Evolutionary conservation across 2,797 vertebrate species (phyloP).

Genomic region (Gobio occitaniae): DNA sequence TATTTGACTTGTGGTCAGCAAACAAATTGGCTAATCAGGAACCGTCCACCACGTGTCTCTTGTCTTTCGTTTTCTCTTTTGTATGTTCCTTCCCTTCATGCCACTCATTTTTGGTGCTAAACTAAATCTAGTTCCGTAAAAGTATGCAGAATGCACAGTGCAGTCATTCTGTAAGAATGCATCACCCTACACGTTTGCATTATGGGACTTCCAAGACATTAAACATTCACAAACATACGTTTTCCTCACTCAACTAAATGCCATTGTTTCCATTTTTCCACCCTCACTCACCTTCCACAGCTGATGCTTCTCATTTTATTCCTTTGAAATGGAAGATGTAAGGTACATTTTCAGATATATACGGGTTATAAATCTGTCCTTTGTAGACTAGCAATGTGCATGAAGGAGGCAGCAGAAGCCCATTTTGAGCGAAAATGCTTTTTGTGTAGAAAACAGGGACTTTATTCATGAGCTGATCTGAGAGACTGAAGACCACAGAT

Average conservation of each 20-base stretch:
- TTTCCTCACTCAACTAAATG: background rate
- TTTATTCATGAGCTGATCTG: conserved; percentile 47
- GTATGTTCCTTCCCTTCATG: conserved; percentile 18
- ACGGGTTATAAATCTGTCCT: conserved; percentile 22
- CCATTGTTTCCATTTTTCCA: conserved; percentile 21
- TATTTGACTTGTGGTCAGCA: background rate
- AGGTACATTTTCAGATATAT: conserved; percentile 29
- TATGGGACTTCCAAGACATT: conserved; percentile 4
- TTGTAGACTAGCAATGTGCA: conserved; percentile 41
- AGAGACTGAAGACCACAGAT: conserved; percentile 40
- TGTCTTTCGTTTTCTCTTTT: conserved; percentile 9
- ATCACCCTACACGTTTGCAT: background rate
- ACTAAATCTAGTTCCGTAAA: background rate
- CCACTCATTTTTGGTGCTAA: conserved; percentile 1
- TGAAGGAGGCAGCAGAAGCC: conserved; percentile 29
- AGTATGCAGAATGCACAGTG: background rate
- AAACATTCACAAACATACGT: conserved; percentile 7
- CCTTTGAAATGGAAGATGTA: conserved; percentile 72
- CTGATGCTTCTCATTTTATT: conserved; percentile 69
- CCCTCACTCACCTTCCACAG: conserved; percentile 54
- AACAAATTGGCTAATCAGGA: background rate
- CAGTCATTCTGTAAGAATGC: background rate
- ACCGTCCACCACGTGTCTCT: background rate
- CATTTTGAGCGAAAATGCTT: conserved; percentile 31
- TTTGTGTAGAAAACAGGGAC: conserved; percentile 27